These are phyloP conservation scores for Sebastes schlegelii DNA, from an alignment of 2,113 vertebrate genomes.

Conservation along the genomic window DNA sequence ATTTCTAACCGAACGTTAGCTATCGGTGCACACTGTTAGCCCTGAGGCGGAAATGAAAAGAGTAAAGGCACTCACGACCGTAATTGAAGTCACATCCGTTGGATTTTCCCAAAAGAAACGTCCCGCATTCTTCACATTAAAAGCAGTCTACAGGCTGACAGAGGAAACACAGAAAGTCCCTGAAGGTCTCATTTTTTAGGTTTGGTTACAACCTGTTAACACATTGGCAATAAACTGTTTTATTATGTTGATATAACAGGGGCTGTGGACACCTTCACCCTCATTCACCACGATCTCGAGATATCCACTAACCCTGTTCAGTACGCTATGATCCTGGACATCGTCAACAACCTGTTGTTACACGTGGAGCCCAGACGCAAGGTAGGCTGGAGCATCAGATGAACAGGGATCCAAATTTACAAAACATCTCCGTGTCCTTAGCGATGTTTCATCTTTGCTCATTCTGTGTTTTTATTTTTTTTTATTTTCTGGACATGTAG, in stretches of 20 bases:
- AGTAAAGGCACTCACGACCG: too few species aligned
- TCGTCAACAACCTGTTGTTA: conserved; percentile 96
- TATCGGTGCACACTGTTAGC: too few species aligned
- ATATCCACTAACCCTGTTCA: conserved; percentile 98
- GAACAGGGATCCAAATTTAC: neutral
- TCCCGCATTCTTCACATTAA: too few species aligned
- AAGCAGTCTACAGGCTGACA: too few species aligned
- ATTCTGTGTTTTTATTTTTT: neutral
- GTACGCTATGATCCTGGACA: conserved; percentile 99
- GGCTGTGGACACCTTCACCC: conserved; percentile 97
- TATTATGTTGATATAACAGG: conserved; percentile 77
- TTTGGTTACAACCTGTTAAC: too few species aligned
- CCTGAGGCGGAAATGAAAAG: too few species aligned
- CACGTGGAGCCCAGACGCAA: conserved; percentile 97
- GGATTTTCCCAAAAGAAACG: too few species aligned
- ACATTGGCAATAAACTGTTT: neutral
- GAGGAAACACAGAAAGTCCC: too few species aligned
- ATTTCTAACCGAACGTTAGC: too few species aligned
- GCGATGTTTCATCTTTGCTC: neutral
- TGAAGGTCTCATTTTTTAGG: too few species aligned
- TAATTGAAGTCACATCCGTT: too few species aligned
- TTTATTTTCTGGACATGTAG: conserved; percentile 67
- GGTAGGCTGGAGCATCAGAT: conserved; percentile 74
- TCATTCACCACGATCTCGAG: conserved; percentile 98
- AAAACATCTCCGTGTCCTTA: neutral